These are phyloP conservation scores for Willisornis vidua DNA, from an alignment of 2,113 vertebrate species.

Conservation along the genomic window DNA sequence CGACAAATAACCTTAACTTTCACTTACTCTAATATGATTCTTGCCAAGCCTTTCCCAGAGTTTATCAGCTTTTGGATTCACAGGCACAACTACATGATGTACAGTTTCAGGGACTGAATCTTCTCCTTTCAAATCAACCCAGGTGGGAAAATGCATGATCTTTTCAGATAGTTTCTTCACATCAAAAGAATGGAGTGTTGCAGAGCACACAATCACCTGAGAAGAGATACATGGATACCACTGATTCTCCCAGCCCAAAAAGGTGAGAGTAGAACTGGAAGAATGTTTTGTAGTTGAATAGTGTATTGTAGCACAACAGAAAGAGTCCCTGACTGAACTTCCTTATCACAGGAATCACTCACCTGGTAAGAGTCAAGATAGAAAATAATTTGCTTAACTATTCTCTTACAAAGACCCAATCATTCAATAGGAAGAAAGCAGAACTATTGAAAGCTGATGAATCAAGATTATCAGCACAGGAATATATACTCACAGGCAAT, in stretches of 20 bases:
- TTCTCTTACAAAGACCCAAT: neutral
- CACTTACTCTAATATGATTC: slow-evolving; percentile 85
- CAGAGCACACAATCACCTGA: slow-evolving; percentile 97
- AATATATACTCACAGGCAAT: neutral
- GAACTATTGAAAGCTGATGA: neutral
- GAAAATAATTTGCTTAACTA: neutral
- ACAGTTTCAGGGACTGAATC: slow-evolving; percentile 97
- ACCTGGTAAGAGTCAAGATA: neutral
- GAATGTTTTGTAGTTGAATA: neutral
- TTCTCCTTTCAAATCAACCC: slow-evolving; percentile 98
- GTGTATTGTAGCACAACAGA: neutral
- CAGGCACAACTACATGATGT: slow-evolving; percentile 93
- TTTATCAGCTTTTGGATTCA: slow-evolving; percentile 91
- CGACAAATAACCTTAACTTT: neutral
- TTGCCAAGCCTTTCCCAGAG: slow-evolving; percentile 90
- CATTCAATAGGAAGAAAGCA: neutral
- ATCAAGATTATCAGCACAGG: neutral
- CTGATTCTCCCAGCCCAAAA: neutral
- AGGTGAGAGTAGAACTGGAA: neutral
- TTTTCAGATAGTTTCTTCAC: slow-evolving; percentile 97
- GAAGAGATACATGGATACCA: neutral
- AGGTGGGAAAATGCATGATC: slow-evolving; percentile 99
- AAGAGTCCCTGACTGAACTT: neutral
- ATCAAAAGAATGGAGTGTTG: slow-evolving; percentile 96
- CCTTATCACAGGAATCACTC: neutral